Conservation (phyloP, 2,113 vertebrate genomes). For the Ptyas mucosa region DNA sequence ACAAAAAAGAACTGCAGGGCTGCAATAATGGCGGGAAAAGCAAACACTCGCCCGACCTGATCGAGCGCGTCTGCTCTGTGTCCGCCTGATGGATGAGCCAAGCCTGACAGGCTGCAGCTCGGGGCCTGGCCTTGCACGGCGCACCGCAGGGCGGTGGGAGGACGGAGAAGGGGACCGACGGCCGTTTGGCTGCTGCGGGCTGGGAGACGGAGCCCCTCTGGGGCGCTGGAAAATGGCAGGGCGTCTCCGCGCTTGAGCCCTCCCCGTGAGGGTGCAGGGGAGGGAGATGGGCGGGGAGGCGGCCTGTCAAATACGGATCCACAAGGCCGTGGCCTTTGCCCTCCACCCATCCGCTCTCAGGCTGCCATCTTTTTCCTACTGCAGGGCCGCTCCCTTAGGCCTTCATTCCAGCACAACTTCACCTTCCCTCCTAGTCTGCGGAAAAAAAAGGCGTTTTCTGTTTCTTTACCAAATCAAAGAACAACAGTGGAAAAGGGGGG, state of each 20-base stretch:
- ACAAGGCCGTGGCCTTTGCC: not conserved
- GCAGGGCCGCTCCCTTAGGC: not conserved
- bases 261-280: not conserved
- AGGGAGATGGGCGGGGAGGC: not conserved
- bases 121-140: not conserved
- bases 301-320: not conserved
- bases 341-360: not conserved
- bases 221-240: not conserved
- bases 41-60: slow-evolving; percentile 79
- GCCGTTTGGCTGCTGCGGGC: not conserved
- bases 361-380: not conserved
- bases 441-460: not conserved
- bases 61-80: slow-evolving; percentile 78
- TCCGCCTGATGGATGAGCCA: slow-evolving; percentile 77
- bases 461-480: not conserved
- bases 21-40: slow-evolving; percentile 92
- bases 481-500: not conserved
- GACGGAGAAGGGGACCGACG: not conserved
- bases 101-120: slow-evolving; percentile 62
- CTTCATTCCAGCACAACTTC: not conserved
- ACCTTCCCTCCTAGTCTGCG: not conserved
- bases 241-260: not conserved
- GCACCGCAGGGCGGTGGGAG: not conserved
- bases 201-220: too few relatives aligned
- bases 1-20: slow-evolving; percentile 79